Evolutionary conservation across 2,113 vertebrate species (phyloP), one percentile per base, ranked within the genome.

Genomic region (Pipa parva): DNA sequence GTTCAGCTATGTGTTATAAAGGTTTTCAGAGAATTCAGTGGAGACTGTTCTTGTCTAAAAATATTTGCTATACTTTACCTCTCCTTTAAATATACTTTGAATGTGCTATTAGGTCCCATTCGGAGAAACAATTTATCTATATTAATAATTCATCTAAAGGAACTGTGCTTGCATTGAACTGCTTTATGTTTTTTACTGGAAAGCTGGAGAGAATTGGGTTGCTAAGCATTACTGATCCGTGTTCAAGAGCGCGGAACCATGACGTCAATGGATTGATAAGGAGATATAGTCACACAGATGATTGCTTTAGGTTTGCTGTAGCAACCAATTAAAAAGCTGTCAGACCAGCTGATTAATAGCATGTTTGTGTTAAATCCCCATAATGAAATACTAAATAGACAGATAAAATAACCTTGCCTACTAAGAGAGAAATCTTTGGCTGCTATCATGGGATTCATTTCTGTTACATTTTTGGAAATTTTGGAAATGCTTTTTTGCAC

Each of bases 261-360:
- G 22, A 46, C 42, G 49, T 70, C 61, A 70, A 52, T 68, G 24
- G 42, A 59, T 39, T 25, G 31, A 60, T 54, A 31, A 18, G 33
- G 27, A 61, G 49, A 42, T 18, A 22, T 15, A 15, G 28, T 9
- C 13, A 22, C 36, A 59, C 29, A 59, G 55, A 36, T n/a, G n/a
- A 67, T 28, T 37, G 55, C 36, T 12, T 22, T 24, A 9, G 20
- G 55, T 58, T 37, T 60, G 65, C 36, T 69, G 51, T 69, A 26
- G 65, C 46, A 60, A 69, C 56, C 56, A 5, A 21, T 50, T n/a
- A 9, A 12, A 42, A 52, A 26, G 33, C 29, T 51, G 29, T 46
- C n/a, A 27, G 7, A 11, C 27, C 3, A 21, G 15, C 15, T 56
- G 36, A 64, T 64, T 29, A 45, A 46, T 59, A 17, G 26, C 7